These are phyloP conservation scores for Tuberolachnus salignus DNA, from an alignment of 2,888 invertebrate species.

Conservation along the genomic window DNA sequence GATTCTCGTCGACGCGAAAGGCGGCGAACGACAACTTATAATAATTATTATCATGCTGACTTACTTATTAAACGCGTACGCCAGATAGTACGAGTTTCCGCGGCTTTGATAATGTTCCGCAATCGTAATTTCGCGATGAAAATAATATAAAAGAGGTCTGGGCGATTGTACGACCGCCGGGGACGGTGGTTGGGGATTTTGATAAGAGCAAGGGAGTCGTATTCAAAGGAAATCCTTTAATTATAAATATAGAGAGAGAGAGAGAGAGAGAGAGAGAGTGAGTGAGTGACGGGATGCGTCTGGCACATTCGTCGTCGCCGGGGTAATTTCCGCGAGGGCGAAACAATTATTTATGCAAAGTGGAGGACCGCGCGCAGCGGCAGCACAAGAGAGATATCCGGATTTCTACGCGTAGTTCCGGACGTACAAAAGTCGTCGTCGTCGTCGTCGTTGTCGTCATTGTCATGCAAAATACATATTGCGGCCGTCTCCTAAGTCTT, in stretches of 20 bases:
- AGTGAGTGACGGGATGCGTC: constrained; percentile 12
- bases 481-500: constrained; percentile 9
- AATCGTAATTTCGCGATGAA: background rate
- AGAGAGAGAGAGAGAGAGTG: too few species aligned
- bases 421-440: constrained; percentile 22
- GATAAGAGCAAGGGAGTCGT: background rate
- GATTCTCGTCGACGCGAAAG: too few species aligned
- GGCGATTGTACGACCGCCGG: background rate
- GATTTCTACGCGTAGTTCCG: constrained; percentile 29
- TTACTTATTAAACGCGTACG: too few species aligned
- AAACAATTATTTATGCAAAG: constrained; percentile 53
- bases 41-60: too few species aligned
- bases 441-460: constrained; percentile 6
- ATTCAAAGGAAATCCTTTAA: constrained; percentile 52
- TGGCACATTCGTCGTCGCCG: background rate
- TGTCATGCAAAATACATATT: constrained; percentile 42
- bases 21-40: too few species aligned
- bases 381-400: constrained; percentile 34
- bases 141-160: background rate
- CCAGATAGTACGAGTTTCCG: too few species aligned
- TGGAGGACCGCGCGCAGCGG: constrained; percentile 16
- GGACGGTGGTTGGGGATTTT: too few species aligned
- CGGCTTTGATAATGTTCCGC: background rate
- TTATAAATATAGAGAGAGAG: too few species aligned
- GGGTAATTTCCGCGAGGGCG: constrained; percentile 21